phyloP scores from a whole-genome alignment of 1,140 invertebrate genomes.

The Sipha flava region DNA sequence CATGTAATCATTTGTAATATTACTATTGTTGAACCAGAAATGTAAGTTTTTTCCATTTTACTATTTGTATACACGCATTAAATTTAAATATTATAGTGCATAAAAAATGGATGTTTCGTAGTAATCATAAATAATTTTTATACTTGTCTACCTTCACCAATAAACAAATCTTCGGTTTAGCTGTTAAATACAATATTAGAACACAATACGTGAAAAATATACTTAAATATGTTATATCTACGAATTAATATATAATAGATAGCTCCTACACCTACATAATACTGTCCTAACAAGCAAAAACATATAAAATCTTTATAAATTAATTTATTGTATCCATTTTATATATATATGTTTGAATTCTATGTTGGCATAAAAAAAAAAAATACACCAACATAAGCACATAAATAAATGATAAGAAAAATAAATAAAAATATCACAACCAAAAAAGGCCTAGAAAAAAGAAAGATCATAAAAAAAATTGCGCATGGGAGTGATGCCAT shows the following conservation, averaged over 20 bases:
- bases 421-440: constrained; percentile 27
- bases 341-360: neutral
- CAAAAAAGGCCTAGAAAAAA: neutral
- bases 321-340: neutral
- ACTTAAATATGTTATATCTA: constrained; percentile 25
- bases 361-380: neutral
- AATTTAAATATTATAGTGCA: constrained; percentile 5
- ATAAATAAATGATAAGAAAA: neutral
- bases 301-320: neutral
- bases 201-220: constrained; percentile 28
- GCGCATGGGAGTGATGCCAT: neutral
- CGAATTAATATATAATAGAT: constrained; percentile 18
- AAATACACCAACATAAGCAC: neutral
- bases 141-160: constrained; percentile 27
- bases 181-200: constrained; percentile 33
- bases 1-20: neutral
- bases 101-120: neutral
- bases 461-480: neutral
- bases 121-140: neutral
- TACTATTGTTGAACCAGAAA: neutral
- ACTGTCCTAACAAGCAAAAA: neutral
- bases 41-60: constrained; percentile 14
- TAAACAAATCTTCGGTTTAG: constrained; percentile 2
- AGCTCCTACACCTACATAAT: constrained; percentile 22
- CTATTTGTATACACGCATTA: neutral